A percentile compares a stretch with the other conserved stretches of the same genome.
Conservation (phyloP, 2,888 invertebrate genomes). For the Caenorhabditis sp. region DNA sequence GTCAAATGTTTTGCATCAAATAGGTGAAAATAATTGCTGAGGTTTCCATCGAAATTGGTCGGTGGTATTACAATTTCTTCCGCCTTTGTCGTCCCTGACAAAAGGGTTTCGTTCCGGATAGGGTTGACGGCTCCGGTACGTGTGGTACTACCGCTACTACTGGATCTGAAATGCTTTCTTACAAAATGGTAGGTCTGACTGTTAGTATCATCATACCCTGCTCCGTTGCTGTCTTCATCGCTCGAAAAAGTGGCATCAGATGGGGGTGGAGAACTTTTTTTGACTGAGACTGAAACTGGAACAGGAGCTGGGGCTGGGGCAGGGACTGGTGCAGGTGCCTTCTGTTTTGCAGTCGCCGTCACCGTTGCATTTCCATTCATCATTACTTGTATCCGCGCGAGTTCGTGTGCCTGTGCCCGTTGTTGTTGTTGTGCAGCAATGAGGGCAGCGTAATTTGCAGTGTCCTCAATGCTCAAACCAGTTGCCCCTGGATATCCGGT, state of each 20-base stretch:
- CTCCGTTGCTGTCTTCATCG: conserved; percentile 61
- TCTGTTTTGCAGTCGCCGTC: no score
- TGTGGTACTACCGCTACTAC: conserved; percentile 45
- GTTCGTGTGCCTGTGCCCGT: not conserved
- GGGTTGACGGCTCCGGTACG: conserved; percentile 46
- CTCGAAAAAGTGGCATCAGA: conserved; percentile 56
- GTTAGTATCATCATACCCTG: conserved; percentile 36
- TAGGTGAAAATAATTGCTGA: not conserved
- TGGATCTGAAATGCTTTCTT: conserved; percentile 21
- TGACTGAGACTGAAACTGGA: not conserved
- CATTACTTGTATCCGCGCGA: conserved; percentile 15
- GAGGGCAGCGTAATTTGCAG: not conserved
- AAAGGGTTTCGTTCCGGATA: conserved; percentile 1
- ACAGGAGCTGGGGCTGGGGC: no score
- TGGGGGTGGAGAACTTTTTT: conserved; percentile 53
- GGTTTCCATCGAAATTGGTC: conserved; percentile 43
- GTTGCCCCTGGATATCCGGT: conserved; percentile 6
- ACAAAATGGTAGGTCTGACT: no score
- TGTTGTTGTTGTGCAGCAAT: conserved; percentile 31
- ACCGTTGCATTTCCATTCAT: conserved; percentile 28
- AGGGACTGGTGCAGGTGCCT: not conserved
- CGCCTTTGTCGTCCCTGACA: conserved; percentile 8
- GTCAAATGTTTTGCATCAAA: conserved; percentile 43
- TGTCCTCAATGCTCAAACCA: conserved; percentile 14
- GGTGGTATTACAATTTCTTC: conserved; percentile 47